Evolutionary conservation across 2,113 vertebrate species (phyloP).

Genomic region (Seriola rivoliana): DNA sequence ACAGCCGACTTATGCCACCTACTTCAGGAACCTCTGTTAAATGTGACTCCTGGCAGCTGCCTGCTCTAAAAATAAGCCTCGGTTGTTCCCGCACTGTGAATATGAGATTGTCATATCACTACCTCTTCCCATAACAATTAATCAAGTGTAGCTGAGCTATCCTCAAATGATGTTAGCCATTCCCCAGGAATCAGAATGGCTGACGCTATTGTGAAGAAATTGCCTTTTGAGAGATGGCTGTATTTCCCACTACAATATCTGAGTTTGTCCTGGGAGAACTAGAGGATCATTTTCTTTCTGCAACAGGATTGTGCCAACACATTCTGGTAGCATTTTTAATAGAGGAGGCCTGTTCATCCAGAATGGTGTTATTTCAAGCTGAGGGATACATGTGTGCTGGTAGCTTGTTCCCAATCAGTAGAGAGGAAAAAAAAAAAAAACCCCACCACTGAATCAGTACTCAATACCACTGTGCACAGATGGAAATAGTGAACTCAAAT

Average conservation of each 20-base stretch:
- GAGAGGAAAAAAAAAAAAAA: slow-evolving; percentile 39
- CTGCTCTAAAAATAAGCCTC: slow-evolving; percentile 79
- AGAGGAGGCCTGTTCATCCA: slow-evolving; percentile 26
- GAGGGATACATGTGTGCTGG: slow-evolving; percentile 46
- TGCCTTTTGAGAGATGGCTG: slow-evolving; percentile 76
- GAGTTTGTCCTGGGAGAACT: slow-evolving; percentile 59
- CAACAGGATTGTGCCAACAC: slow-evolving; percentile 33
- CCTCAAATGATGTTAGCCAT: slow-evolving; percentile 74
- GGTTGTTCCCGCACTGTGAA: slow-evolving; percentile 73
- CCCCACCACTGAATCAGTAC: slow-evolving; percentile 30
- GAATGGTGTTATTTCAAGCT: slow-evolving; percentile 51
- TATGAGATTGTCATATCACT: slow-evolving; percentile 80
- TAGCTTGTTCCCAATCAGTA: slow-evolving; percentile 54
- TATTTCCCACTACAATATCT: slow-evolving; percentile 58
- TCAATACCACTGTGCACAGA: slow-evolving; percentile 28
- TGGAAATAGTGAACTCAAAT: slow-evolving; percentile 31
- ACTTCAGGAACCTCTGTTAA: slow-evolving; percentile 44
- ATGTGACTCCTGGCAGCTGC: slow-evolving; percentile 68
- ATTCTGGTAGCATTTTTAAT: slow-evolving; percentile 45
- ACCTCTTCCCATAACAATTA: slow-evolving; percentile 81
- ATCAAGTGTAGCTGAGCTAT: slow-evolving; percentile 74
- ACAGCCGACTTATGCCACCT: slow-evolving; percentile 41
- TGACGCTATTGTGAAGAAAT: slow-evolving; percentile 72
- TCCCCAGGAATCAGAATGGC: slow-evolving; percentile 69
- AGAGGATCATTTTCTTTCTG: slow-evolving; percentile 42